phyloP scores from a whole-genome alignment of 2,797 vertebrate genomes.

The Pyrocephalus nanus region DNA sequence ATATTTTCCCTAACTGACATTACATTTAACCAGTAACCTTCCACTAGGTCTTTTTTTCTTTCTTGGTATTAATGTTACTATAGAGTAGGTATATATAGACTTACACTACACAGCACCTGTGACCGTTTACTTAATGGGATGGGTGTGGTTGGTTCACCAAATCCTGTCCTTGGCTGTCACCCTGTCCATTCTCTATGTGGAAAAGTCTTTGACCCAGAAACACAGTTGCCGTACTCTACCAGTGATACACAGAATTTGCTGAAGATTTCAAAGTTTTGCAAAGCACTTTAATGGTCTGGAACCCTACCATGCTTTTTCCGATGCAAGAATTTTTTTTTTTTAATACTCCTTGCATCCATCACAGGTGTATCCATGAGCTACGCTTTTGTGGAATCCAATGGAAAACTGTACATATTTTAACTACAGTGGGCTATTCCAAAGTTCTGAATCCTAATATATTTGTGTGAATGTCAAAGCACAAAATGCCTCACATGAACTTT shows the following conservation, averaged over 20 bases:
- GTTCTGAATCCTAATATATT: neutral
- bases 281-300: neutral
- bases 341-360: neutral
- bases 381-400: neutral
- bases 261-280: neutral
- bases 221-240: neutral
- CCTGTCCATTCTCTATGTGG: neutral
- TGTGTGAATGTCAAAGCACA: neutral
- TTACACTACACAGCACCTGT: accelerated
- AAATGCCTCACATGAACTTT: neutral
- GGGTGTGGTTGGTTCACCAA: neutral
- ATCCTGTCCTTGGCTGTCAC: neutral
- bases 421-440: neutral
- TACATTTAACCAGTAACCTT: neutral
- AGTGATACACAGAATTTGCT: neutral
- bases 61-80: neutral
- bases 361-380: neutral
- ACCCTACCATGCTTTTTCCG: neutral
- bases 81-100: accelerated
- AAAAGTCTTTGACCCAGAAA: neutral
- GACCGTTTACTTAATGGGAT: neutral
- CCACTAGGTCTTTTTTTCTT: neutral
- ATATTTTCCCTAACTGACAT: neutral
- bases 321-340: neutral
- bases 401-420: neutral